Base-by-base conservation (phyloP, 2,888 invertebrate genomes). In the Drosophila pullipes region DNA sequence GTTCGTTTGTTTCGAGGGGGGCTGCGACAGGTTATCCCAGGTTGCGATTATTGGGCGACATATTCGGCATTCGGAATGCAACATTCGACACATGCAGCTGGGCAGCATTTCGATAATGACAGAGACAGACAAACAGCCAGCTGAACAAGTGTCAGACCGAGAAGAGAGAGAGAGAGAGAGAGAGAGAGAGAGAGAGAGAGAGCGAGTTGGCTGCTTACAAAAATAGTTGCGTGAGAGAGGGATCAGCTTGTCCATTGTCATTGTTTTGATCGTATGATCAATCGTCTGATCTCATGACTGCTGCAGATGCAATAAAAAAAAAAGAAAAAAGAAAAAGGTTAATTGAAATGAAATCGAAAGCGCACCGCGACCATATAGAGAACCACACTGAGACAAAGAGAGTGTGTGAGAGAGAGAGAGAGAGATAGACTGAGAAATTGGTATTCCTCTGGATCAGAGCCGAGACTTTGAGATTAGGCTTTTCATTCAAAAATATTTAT, bases 51-150 rank as follows among this genome's bases (percentile, higher is more conserved):
- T 69, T 69, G 78, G 69, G 74, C 77, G 77, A 77, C 78, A 77
- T 69, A 77, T 74, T 65, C 62, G 76, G 71, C 66, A 76, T 62
- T 65, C 69, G 78, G 78, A 70, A 68, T 78, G 59, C 55, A 64
- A 30, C 71, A 66, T 78, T 69, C 71, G 69, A 76, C 82, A 82
- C 76, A 76, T 62, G 86, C 87, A 86, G 80, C 76, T 84, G 83
- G 61, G 66, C 76, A 80, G 69, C 63, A 41, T 47, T 71, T 41
- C 65, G 50, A 50, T n/a, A 30, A 41, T 10, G 60, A 67, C 44
- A 61, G 57, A 55, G 49, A 39, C 25, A 31, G n/a, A 49, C n/a
- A 60, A 10, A n/a, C 44, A 47, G 9, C 39, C 4, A 39, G 39
- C 39, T 0, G 39, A 18, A 7, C 2, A 35, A 13, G 11, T 31